phyloP scores from a whole-genome alignment of 2,797 vertebrate genomes.

The Poeciliopsis gracilis region DNA sequence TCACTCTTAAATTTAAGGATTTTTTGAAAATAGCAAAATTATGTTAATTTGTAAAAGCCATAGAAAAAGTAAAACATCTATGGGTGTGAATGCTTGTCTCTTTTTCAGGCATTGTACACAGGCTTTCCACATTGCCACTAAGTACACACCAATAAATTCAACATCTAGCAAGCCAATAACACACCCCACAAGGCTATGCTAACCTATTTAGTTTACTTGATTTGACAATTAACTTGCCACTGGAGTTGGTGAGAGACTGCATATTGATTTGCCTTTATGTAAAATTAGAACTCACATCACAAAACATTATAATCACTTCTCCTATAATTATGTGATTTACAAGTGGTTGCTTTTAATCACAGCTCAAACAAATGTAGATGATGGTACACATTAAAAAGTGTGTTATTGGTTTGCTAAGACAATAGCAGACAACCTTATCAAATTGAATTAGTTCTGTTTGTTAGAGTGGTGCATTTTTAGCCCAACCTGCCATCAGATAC shows the following conservation, averaged over 20 bases:
- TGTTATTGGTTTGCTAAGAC: slow-evolving; percentile 35
- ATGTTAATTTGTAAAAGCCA: neutral
- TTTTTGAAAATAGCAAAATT: neutral
- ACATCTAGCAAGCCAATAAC: slow-evolving; percentile 25
- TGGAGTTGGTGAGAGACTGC: slow-evolving; percentile 36
- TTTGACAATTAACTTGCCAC: slow-evolving; percentile 46
- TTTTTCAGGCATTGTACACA: neutral
- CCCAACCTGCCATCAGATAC: slow-evolving; percentile 32
- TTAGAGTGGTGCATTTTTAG: slow-evolving; percentile 27
- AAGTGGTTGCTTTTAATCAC: slow-evolving; percentile 61
- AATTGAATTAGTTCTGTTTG: slow-evolving; percentile 29
- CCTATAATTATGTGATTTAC: slow-evolving; percentile 53
- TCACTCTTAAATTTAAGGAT: neutral
- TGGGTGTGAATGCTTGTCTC: neutral
- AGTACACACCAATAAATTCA: slow-evolving; percentile 14
- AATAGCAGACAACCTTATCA: slow-evolving; percentile 33
- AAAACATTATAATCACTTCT: slow-evolving; percentile 51
- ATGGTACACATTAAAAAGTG: slow-evolving; percentile 30
- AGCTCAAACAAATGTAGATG: slow-evolving; percentile 40
- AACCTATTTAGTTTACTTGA: slow-evolving; percentile 44
- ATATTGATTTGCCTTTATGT: slow-evolving; percentile 46
- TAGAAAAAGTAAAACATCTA: neutral
- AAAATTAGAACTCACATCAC: slow-evolving; percentile 50
- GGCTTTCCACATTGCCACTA: neutral
- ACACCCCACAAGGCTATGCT: slow-evolving; percentile 28